Conservation (phyloP, 2,113 vertebrate genomes). For the Crotalus helleri region DNA sequence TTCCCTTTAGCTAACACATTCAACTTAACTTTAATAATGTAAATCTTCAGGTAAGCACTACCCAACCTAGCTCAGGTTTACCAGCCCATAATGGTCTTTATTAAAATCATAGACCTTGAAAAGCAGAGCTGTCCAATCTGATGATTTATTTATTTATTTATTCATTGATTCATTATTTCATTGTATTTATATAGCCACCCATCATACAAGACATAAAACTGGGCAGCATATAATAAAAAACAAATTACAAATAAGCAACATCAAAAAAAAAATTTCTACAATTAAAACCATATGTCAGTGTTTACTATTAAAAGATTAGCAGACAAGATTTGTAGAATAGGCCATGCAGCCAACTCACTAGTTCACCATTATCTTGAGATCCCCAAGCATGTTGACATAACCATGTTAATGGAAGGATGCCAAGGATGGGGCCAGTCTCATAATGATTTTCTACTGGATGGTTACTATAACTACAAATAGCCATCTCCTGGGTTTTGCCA, state of each 20-base stretch:
- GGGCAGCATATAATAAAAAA: background rate
- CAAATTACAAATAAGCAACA: background rate
- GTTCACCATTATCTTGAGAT: background rate
- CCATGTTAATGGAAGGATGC: background rate
- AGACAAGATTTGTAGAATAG: background rate
- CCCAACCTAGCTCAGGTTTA: background rate
- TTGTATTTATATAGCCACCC: background rate
- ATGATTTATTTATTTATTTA: background rate
- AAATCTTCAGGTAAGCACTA: background rate
- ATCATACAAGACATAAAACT: background rate
- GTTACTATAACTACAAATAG: background rate
- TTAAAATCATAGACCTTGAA: background rate
- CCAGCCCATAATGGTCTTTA: background rate
- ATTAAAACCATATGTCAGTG: background rate
- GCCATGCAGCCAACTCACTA: background rate
- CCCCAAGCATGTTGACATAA: background rate
- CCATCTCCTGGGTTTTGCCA: background rate
- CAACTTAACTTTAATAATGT: background rate
- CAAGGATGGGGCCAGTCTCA: background rate
- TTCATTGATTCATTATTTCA: background rate
- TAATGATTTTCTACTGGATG: background rate
- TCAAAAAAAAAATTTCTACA: background rate
- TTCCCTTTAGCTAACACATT: background rate
- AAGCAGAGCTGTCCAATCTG: background rate
- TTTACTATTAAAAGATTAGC: background rate